These are phyloP conservation scores for Typhlichthys subterraneus DNA, from an alignment of 2,797 vertebrate species.

Conservation along the genomic window DNA sequence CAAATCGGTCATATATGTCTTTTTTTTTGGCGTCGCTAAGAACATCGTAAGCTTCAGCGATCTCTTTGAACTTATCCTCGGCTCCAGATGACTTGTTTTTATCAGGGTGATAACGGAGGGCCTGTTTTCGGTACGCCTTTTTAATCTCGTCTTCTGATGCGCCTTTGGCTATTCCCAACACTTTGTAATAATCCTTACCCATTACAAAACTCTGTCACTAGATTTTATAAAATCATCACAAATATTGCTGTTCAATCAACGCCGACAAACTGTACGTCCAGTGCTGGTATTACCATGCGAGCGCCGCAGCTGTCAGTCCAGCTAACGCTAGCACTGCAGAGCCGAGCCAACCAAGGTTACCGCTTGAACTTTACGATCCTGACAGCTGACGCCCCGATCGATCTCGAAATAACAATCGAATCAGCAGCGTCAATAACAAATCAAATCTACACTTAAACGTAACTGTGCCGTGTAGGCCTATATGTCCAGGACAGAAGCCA, in stretches of 20 bases:
- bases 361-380: conserved; percentile 3
- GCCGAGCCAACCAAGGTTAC: conserved; percentile 11
- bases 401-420: not conserved
- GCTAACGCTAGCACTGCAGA: conserved; percentile 10
- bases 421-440: not conserved
- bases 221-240: conserved; percentile 36
- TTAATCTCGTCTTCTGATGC: conserved; percentile 95
- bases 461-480: not conserved
- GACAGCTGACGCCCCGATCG: not conserved
- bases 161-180: conserved; percentile 92
- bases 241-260: not conserved
- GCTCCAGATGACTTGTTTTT: conserved; percentile 96
- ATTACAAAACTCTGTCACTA: conserved; percentile 66
- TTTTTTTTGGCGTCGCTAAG: conserved; percentile 95
- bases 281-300: conserved; percentile 3
- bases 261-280: conserved; percentile 8
- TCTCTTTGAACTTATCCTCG: conserved; percentile 96
- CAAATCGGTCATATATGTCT: conserved; percentile 93
- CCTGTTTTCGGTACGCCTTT: conserved; percentile 97
- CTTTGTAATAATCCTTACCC: conserved; percentile 97
- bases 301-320: conserved; percentile 23
- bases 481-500: not conserved
- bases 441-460: not conserved
- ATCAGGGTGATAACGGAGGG: conserved; percentile 93
- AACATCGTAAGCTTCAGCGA: conserved; percentile 98